phyloP scores from a whole-genome alignment of 2,888 invertebrate genomes.

The Apomyelois bistriatella region DNA sequence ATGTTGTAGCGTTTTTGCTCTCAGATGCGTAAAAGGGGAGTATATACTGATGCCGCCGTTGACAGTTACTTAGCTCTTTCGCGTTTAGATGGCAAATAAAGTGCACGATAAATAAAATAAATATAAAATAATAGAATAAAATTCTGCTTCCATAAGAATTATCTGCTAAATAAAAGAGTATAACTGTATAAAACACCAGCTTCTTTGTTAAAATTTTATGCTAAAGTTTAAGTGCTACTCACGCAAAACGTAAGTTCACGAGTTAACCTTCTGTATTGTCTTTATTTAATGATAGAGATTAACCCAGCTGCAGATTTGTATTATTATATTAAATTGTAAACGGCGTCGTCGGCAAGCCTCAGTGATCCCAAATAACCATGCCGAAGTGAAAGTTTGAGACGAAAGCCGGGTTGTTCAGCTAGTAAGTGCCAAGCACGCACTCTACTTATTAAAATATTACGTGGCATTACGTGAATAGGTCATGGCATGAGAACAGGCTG shows the following conservation, averaged over 20 bases:
- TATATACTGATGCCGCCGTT: too few species aligned
- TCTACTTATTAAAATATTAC: conserved; percentile 7
- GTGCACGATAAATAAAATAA: too few species aligned
- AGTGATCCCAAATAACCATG: conserved; percentile 42
- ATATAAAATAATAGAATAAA: too few species aligned
- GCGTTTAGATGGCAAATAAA: too few species aligned
- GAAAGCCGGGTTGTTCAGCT: conserved; percentile 21
- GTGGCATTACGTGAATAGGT: conserved; percentile 1
- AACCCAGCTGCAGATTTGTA: conserved; percentile 21
- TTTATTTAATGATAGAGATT: background rate
- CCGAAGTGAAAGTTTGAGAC: conserved; percentile 48
- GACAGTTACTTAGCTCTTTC: too few species aligned
- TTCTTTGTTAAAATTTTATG: too few species aligned
- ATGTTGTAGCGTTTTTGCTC: too few species aligned
- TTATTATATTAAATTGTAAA: conserved; percentile 46
- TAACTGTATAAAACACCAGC: too few species aligned
- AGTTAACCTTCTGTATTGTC: background rate
- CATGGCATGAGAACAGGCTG: background rate
- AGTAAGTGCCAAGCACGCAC: background rate
- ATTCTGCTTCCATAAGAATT: too few species aligned
- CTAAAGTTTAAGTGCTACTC: too few species aligned
- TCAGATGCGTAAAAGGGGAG: too few species aligned
- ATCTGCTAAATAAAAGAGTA: too few species aligned
- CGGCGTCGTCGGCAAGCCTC: conserved; percentile 39
- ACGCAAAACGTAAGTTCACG: background rate